Evolutionary conservation across 2,888 invertebrate genomes (phyloP).

Genomic region (Orthosia gracilis): DNA sequence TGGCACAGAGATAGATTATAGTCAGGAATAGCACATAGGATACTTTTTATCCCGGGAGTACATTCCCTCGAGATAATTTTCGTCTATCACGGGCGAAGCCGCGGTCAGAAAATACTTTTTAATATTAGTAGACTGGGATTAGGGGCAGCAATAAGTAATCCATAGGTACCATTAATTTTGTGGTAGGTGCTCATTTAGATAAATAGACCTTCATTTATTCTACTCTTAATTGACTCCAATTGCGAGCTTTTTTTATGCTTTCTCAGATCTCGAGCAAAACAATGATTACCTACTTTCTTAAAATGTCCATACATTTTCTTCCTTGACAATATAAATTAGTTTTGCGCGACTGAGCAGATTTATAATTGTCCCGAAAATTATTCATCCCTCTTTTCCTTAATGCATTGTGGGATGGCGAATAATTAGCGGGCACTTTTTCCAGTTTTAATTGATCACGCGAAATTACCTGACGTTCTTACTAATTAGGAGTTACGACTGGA

Average conservation of each 20-base stretch:
- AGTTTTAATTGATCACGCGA: constrained; percentile 63
- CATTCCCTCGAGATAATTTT: too few species aligned
- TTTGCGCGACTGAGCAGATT: constrained; percentile 67
- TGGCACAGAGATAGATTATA: too few species aligned
- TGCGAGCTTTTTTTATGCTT: constrained; percentile 17
- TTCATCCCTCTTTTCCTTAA: constrained; percentile 67
- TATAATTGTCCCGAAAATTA: constrained; percentile 67
- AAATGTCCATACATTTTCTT: constrained; percentile 64
- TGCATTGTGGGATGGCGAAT: constrained; percentile 64
- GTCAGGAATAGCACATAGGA: too few species aligned
- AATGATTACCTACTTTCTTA: constrained; percentile 44
- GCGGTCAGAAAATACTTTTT: too few species aligned
- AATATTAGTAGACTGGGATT: too few species aligned
- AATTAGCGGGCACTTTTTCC: constrained; percentile 66
- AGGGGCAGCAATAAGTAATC: not conserved
- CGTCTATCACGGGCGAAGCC: too few species aligned
- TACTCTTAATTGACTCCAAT: constrained; percentile 30
- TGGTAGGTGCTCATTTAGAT: not conserved
- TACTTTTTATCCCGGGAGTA: too few species aligned
- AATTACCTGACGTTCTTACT: constrained; percentile 63
- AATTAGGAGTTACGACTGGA: constrained; percentile 53
- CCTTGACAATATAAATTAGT: constrained; percentile 67
- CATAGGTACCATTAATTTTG: not conserved
- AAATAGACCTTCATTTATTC: constrained; percentile 17
- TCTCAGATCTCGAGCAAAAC: constrained; percentile 34